These are phyloP conservation scores for Amazona finschi DNA, from an alignment of 2,797 vertebrate species.

Conservation along the genomic window DNA sequence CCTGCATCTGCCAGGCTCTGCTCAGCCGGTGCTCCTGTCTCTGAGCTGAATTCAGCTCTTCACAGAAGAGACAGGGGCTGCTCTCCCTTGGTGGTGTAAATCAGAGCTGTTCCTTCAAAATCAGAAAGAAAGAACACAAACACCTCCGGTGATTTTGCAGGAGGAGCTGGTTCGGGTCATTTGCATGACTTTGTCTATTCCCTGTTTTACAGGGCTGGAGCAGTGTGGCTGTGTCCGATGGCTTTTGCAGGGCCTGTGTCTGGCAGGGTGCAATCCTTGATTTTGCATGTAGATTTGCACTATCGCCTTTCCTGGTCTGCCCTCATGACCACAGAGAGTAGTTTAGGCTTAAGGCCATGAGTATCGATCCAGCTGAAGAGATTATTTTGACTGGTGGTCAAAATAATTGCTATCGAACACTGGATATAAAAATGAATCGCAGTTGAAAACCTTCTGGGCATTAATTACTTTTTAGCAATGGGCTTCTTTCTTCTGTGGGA, in stretches of 20 bases:
- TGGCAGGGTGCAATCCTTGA: background rate
- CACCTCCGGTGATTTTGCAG: background rate
- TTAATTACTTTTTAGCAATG: background rate
- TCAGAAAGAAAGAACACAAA: fast-evolving
- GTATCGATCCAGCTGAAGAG: background rate
- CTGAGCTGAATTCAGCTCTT: background rate
- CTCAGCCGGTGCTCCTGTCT: background rate
- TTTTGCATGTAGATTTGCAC: background rate
- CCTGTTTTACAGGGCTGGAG: background rate
- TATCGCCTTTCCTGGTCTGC: background rate
- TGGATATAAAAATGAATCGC: background rate
- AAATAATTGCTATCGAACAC: background rate
- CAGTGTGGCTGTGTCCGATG: background rate
- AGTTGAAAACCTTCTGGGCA: background rate
- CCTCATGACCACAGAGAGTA: background rate
- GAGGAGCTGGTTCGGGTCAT: background rate
- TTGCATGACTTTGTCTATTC: fast-evolving
- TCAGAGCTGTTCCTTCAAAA: background rate
- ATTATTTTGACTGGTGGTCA: background rate
- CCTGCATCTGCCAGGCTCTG: background rate
- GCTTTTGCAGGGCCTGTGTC: background rate
- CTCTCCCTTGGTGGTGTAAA: background rate
- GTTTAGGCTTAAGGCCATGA: background rate
- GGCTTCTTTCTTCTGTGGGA: background rate
- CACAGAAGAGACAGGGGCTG: background rate